A percentile compares a stretch with the other conserved stretches of the same genome.
Evolutionary conservation across 2,888 invertebrate species (phyloP).

Genomic region (Lasioglossum vierecki): DNA sequence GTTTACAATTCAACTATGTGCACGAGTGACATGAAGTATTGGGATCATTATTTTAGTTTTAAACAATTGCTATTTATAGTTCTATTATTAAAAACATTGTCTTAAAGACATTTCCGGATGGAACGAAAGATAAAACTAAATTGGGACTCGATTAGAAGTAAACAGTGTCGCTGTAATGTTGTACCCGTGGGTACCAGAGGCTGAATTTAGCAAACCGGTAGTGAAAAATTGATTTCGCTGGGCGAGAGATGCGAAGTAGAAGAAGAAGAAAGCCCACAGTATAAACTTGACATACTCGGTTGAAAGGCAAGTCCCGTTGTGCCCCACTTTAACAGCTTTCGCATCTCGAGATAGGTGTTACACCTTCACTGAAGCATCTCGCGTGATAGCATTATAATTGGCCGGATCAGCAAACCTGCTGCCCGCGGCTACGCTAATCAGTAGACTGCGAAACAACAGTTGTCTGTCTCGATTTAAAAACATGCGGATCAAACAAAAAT

Average conservation of each 20-base stretch:
- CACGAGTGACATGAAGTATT: too few species aligned
- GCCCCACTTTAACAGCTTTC: constrained; percentile 80
- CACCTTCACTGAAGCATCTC: constrained; percentile 31
- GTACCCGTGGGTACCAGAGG: neutral
- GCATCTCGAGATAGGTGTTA: constrained; percentile 64
- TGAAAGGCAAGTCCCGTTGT: constrained; percentile 83
- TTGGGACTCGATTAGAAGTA: neutral
- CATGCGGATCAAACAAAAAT: neutral
- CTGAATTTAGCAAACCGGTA: neutral
- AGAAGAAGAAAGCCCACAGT: constrained; percentile 64
- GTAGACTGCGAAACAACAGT: neutral
- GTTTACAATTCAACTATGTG: too few species aligned
- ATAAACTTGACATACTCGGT: constrained; percentile 77
- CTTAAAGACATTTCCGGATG: neutral
- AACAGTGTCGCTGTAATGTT: neutral
- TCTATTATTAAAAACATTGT: neutral
- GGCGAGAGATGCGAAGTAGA: constrained; percentile 44
- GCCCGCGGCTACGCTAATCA: neutral
- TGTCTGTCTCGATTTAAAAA: neutral
- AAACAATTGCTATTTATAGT: neutral
- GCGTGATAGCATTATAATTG: constrained; percentile 12
- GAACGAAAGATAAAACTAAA: neutral
- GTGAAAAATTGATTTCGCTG: constrained; percentile 66
- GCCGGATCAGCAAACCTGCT: neutral
- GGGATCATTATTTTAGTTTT: too few species aligned